These are phyloP conservation scores for Bombus confusus DNA, from an alignment of 1,140 invertebrate genomes.

Conservation along the genomic window DNA sequence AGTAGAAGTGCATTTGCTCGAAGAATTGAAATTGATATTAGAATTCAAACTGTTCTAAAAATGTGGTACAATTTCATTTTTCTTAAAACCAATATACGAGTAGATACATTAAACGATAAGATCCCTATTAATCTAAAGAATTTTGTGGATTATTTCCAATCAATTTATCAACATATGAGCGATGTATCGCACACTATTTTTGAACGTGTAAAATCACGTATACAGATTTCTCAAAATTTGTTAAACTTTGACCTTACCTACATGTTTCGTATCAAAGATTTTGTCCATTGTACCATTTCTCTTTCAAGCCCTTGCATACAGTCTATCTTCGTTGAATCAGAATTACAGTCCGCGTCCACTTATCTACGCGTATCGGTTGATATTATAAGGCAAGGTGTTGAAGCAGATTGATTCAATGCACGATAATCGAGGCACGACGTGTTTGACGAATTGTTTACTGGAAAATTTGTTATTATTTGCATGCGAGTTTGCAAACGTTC, in stretches of 20 bases:
- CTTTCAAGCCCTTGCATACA: background rate
- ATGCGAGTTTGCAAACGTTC: background rate
- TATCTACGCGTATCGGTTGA: background rate
- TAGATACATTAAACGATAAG: background rate
- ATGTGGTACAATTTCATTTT: background rate
- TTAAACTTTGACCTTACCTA: background rate
- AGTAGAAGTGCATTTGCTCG: background rate
- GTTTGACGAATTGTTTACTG: background rate
- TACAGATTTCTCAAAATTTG: no score
- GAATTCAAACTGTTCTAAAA: background rate
- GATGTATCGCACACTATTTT: no score
- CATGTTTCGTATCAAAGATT: background rate
- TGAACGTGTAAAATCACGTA: no score
- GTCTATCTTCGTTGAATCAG: background rate
- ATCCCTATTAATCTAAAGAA: background rate
- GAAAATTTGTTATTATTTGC: background rate
- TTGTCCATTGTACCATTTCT: background rate
- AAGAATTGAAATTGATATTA: background rate
- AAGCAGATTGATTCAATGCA: background rate
- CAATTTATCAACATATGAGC: no score
- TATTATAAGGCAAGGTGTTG: background rate
- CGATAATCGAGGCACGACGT: background rate
- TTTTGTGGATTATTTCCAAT: background rate
- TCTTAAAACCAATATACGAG: background rate
- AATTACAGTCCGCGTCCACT: background rate